Percentiles rank a stretch among this genome's conserved stretches.
Evolutionary conservation across 2,888 invertebrate species (phyloP).

Genomic region (Orthosia incerta): DNA sequence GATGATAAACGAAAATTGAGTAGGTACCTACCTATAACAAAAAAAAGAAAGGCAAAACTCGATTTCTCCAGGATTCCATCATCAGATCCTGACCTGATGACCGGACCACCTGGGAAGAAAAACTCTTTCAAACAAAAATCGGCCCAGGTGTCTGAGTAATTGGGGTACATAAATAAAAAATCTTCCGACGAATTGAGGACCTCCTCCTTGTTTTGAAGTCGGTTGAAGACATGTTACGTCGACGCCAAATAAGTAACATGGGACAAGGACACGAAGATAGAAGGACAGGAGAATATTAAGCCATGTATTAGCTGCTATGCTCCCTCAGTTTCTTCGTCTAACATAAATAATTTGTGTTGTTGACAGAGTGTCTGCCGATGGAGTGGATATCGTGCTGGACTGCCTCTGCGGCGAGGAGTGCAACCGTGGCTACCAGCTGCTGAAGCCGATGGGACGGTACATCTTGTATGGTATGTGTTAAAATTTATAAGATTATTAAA

Average conservation of each 20-base stretch:
- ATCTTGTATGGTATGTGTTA: conserved; percentile 93
- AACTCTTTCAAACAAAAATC: too few species aligned
- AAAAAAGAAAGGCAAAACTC: too few species aligned
- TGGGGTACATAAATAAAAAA: too few species aligned
- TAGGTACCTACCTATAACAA: too few species aligned
- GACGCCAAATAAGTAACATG: not conserved
- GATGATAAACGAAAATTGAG: too few species aligned
- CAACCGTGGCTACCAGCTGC: conserved; percentile 95
- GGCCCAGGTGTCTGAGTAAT: too few species aligned
- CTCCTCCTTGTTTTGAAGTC: too few species aligned
- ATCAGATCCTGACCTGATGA: too few species aligned
- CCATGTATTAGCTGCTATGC: not conserved
- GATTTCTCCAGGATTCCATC: too few species aligned
- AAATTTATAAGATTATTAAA: not conserved
- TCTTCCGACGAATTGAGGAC: too few species aligned
- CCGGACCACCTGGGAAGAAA: too few species aligned
- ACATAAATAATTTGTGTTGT: conserved; percentile 22
- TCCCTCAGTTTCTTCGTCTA: conserved; percentile 9
- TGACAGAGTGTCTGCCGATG: conserved; percentile 93
- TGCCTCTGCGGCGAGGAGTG: conserved; percentile 97
- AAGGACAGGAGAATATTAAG: not conserved
- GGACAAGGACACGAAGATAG: not conserved
- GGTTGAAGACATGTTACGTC: too few species aligned
- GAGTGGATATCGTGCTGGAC: conserved; percentile 96
- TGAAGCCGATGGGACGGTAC: conserved; percentile 97